Base-by-base conservation (phyloP, 2,888 invertebrate genomes). In the Malthinus seriepunctatus region DNA sequence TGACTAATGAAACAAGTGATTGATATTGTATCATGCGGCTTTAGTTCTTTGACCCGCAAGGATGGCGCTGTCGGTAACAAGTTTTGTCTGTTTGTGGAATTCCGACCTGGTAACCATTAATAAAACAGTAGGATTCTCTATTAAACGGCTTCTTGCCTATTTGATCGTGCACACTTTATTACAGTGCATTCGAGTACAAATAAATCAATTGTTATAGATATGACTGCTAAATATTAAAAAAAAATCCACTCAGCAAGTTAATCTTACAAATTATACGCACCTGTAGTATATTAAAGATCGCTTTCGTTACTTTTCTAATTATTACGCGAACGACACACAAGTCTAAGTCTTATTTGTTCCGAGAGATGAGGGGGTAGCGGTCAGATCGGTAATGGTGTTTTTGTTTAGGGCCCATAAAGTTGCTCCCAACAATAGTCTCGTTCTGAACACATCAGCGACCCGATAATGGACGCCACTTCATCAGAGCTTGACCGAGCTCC, bases 1-100 rank as follows among this genome's bases (percentile, higher is more conserved):
- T 73, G 72, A 73, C 75, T 75, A 75, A 75, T 75, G 74, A 74
- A 74, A 73, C 72, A 73, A 72, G 73, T 75, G 75, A 75, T 75
- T 75, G 74, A 75, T 75, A 73, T 72, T 69, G 69, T 73, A 73
- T 73, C 73, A 71, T 70, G 62, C 65, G 69, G 70, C 64, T 66
- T 66, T 67, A 69, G 71, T 70, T 70, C 71, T 66, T 71, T 70
- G 71, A 68, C 69, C 69, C 64, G 59, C 54, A 61, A 63, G 56
- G 66, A 67, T 63, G 66, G 64, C 65, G 67, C 64, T 64, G 66
- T 68, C 67, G 65, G 71, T 71, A 73, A 71, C 71, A 70, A 73
- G 71, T 72, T 74, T 72, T 64, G 71, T 72, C 70, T 68, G 69
- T 73, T 74, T 73, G 71, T 72, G 71, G 72, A 73, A 71, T 73